These are phyloP conservation scores for Anguilla marmorata DNA, from an alignment of 2,797 vertebrate genomes.

Conservation along the genomic window DNA sequence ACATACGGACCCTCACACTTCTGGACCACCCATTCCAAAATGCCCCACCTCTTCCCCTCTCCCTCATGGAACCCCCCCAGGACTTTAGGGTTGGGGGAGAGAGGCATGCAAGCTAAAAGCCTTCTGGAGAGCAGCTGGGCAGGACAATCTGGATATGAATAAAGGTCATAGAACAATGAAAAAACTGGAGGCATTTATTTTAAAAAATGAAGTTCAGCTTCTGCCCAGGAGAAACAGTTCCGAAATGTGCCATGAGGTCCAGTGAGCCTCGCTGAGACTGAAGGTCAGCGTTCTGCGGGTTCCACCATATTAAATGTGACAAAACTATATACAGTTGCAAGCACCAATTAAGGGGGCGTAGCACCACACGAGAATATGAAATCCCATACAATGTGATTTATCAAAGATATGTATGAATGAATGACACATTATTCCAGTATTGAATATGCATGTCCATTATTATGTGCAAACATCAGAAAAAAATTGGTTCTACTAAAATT, in stretches of 20 bases:
- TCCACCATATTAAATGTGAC: background rate
- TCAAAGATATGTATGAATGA: background rate
- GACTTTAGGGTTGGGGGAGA: conserved; percentile 49
- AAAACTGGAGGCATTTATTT: background rate
- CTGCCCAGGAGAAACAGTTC: conserved; percentile 26
- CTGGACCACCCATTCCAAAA: conserved; percentile 56
- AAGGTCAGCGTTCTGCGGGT: conserved; percentile 18
- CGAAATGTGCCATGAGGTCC: conserved; percentile 24
- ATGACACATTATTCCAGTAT: background rate
- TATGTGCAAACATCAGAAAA: too few relatives aligned
- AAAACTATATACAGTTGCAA: background rate
- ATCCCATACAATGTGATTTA: too few relatives aligned
- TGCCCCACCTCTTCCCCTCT: background rate
- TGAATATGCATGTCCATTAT: too few relatives aligned
- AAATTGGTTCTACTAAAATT: too few relatives aligned
- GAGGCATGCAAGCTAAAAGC: conserved; percentile 47
- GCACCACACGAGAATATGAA: background rate
- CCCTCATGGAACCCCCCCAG: background rate
- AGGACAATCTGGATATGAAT: conserved; percentile 40
- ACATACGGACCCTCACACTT: conserved; percentile 67
- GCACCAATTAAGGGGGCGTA: background rate
- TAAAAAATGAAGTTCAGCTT: background rate
- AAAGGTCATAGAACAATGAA: conserved; percentile 49
- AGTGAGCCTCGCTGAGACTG: background rate
- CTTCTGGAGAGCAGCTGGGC: conserved; percentile 67